Percentiles rank a stretch among this genome's conserved stretches.
Evolutionary conservation across 2,888 invertebrate genomes (phyloP).

Genomic region (Busseola fusca): DNA sequence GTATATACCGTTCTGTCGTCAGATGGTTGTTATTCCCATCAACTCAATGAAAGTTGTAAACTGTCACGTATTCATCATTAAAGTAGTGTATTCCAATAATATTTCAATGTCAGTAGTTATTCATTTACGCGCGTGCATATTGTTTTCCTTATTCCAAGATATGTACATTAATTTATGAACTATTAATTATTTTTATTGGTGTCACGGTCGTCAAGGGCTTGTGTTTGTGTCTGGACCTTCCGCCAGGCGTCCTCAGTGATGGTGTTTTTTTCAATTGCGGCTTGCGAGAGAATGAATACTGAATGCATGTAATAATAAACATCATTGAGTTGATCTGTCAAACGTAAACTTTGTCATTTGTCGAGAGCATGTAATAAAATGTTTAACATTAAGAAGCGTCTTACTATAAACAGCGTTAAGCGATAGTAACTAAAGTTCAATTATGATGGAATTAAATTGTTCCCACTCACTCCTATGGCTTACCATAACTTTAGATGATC

Average conservation of each 20-base stretch:
- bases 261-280: slow-evolving; percentile 31
- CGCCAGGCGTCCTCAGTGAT: slow-evolving; percentile 19
- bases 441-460: not conserved
- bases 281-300: slow-evolving; percentile 9
- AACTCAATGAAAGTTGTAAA: slow-evolving; percentile 5
- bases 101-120: slow-evolving; percentile 43
- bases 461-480: not conserved
- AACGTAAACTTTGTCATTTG: not conserved
- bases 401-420: not conserved
- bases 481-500: not conserved
- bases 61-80: slow-evolving; percentile 2
- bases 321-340: not conserved
- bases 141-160: slow-evolving; percentile 51
- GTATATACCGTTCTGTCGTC: not conserved
- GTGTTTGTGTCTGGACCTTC: not conserved
- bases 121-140: slow-evolving; percentile 13
- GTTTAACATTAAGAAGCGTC: not conserved
- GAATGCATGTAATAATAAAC: slow-evolving; percentile 18
- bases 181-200: slow-evolving; percentile 43
- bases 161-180: slow-evolving; percentile 29
- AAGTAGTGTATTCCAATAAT: slow-evolving; percentile 27
- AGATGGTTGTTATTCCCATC: not conserved
- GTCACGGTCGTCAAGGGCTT: slow-evolving; percentile 44
- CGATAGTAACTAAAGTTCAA: not conserved
- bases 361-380: not conserved